These are phyloP conservation scores for Drosophila vallismaia DNA, from an alignment of 2,888 invertebrate genomes.

Conservation along the genomic window DNA sequence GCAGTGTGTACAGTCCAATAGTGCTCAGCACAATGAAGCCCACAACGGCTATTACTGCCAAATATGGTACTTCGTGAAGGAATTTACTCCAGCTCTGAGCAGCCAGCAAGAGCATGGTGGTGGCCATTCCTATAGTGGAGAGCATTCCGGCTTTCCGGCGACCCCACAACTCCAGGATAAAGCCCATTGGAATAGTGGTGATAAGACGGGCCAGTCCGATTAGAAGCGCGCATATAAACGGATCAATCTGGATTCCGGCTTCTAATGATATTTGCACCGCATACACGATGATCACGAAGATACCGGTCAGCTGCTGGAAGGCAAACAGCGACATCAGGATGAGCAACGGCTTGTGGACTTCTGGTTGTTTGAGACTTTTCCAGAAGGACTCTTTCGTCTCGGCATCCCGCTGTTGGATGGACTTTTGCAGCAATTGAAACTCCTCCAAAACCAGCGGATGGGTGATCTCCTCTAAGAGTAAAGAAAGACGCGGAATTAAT, in stretches of 20 bases:
- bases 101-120: conserved; percentile 86
- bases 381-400: conserved; percentile 72
- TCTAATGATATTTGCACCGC: conserved; percentile 88
- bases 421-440: conserved; percentile 75
- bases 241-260: conserved; percentile 87
- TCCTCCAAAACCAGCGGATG: conserved; percentile 79
- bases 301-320: conserved; percentile 89
- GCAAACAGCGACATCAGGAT: conserved; percentile 87
- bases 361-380: conserved; percentile 74
- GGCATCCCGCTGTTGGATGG: conserved; percentile 66
- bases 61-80: conserved; percentile 67
- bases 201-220: conserved; percentile 87
- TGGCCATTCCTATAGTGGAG: conserved; percentile 87
- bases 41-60: conserved; percentile 78
- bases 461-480: conserved; percentile 64
- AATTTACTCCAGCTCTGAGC: conserved; percentile 83
- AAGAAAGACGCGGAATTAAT: neutral
- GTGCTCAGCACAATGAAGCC: conserved; percentile 84
- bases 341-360: conserved; percentile 82
- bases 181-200: conserved; percentile 87
- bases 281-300: conserved; percentile 89
- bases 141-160: conserved; percentile 87
- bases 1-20: conserved; percentile 86
- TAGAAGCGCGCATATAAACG: conserved; percentile 87
- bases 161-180: conserved; percentile 86